Base-by-base conservation (phyloP, 2,797 vertebrate genomes). In the Simalia tracyae region DNA sequence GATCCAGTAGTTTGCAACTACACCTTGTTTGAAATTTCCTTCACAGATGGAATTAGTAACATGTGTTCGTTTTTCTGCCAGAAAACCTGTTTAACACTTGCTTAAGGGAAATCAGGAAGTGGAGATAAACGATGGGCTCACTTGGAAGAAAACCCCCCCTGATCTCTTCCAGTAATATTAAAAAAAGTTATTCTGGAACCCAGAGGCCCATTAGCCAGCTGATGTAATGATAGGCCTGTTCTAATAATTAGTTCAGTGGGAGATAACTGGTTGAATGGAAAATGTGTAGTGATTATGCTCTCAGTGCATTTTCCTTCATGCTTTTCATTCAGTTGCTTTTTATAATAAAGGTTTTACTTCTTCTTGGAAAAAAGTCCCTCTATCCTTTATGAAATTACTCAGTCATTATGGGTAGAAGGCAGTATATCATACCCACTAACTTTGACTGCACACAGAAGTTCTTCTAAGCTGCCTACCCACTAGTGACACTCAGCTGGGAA, bases 401-500 rank as follows among this genome's bases (percentile, higher is more conserved):
- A 66, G 61, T 76, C 31, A 12, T 2, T 86, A n/a, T 92, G 42
- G 17, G 90, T 91, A 92, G 92, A 87, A 91, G 72, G 4, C 72
- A 88, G 72, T 64, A 17, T 84, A 63, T 63, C 88, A 92, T 92
- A 57, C 86, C 61, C 90, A 87, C 72, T 90, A 46, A 7, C 56
- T 0, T 92, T 24, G 0, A 93, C 61, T 15, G 31, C 64, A 9
- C 50, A 92, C 10, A 26, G 14, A 54, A 63, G 2, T 91, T 86
- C 31, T 19, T 94, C 87, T 90, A 61, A 46, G 6, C 15, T 84
- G 22, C 63, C n/a, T 92, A 81, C 94, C 90, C 93, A 57, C 85
- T 19, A 93, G 88, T 31, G 91, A 95, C 91, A 10, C 72, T 97
- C 95, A 97, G 91, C 90, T 95, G 54, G 94, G 95, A n/a, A 95